These are phyloP conservation scores for Yponomeuta evonymella DNA, from an alignment of 2,888 invertebrate species.

Conservation along the genomic window DNA sequence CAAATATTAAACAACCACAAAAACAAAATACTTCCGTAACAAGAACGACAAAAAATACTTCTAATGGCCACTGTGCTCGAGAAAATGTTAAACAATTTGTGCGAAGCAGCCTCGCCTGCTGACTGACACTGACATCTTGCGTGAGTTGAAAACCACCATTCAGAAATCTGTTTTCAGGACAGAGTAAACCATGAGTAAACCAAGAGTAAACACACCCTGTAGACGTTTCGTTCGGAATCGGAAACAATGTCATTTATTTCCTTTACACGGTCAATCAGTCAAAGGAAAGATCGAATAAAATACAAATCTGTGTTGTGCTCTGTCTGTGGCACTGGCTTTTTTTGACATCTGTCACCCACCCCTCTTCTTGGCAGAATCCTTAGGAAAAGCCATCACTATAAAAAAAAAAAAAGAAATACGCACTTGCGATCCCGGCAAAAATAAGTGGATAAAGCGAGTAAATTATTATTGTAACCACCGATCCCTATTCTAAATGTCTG, in stretches of 20 bases:
- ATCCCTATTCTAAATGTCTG: conserved; percentile 40
- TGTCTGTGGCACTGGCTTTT: neutral
- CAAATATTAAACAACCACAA: neutral
- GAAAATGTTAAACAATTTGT: conserved; percentile 5
- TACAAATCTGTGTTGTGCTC: neutral
- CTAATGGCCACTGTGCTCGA: neutral
- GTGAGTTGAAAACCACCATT: conserved; percentile 8
- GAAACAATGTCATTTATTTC: conserved; percentile 13
- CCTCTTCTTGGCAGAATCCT: too few relatives aligned
- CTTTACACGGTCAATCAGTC: neutral
- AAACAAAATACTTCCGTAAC: neutral
- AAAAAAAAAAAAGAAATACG: too few relatives aligned
- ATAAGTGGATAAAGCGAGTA: too few relatives aligned
- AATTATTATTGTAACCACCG: too few relatives aligned
- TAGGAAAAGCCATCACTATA: too few relatives aligned
- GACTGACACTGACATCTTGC: conserved; percentile 28
- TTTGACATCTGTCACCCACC: too few relatives aligned
- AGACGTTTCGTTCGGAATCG: conserved; percentile 5
- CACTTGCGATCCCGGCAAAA: neutral
- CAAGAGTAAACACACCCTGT: neutral
- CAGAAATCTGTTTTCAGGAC: neutral
- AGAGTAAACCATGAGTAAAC: neutral
- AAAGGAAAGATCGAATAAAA: neutral
- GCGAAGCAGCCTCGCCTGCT: conserved; percentile 19
- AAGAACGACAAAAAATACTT: neutral